Percentiles rank a stretch among this genome's conserved stretches.
Evolutionary conservation across 1,140 invertebrate genomes (phyloP).

Genomic region (Apocrypta bakeri): DNA sequence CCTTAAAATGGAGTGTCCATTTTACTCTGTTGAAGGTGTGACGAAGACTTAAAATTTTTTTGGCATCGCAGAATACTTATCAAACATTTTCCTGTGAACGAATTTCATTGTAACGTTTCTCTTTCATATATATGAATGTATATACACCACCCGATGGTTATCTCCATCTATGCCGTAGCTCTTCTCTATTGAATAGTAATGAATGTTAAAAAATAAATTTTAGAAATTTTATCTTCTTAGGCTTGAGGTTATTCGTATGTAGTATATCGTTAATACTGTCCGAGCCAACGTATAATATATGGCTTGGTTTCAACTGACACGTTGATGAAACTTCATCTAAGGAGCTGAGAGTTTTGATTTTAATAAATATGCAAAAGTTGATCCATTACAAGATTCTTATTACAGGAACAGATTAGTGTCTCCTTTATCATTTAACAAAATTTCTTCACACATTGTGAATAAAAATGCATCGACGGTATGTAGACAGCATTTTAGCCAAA

Average conservation of each 20-base stretch:
- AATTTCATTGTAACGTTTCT: conserved; percentile 3
- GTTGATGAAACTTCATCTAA: conserved; percentile 7
- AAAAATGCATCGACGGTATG: neutral
- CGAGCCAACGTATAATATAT: neutral
- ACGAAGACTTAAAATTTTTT: conserved; percentile 14
- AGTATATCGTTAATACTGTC: neutral
- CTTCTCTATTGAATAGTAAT: neutral
- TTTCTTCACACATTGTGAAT: too few species aligned
- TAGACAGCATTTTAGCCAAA: neutral
- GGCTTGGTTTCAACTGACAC: neutral
- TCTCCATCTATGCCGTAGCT: too few species aligned
- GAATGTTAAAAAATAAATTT: conserved; percentile 4
- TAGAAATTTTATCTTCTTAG: too few species aligned
- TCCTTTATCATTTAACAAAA: too few species aligned
- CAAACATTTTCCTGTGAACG: neutral
- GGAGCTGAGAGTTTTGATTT: conserved; percentile 16
- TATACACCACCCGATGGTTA: too few species aligned
- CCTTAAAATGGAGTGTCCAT: conserved; percentile 6
- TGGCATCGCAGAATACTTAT: neutral
- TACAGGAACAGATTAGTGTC: neutral
- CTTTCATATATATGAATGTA: neutral
- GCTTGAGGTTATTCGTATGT: conserved; percentile 5
- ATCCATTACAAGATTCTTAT: neutral
- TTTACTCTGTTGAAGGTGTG: neutral
- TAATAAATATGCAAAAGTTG: conserved; percentile 1